A percentile compares a stretch with the other conserved stretches of the same genome.
phyloP scores from a whole-genome alignment of 35 echinoderm and acorn worm genomes.

The Apostichopus parvimensis region DNA sequence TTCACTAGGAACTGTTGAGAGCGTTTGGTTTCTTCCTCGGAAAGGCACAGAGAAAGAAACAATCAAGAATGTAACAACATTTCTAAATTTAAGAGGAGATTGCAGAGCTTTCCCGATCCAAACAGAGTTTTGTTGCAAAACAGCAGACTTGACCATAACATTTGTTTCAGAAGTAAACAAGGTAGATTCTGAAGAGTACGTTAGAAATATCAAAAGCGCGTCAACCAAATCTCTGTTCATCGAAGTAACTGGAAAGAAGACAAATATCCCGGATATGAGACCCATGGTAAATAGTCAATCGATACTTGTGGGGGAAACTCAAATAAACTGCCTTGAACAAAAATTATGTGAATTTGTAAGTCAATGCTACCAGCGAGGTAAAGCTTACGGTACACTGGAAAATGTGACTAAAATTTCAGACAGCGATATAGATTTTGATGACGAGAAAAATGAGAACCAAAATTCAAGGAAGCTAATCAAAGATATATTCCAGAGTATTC shows the following conservation, averaged over 20 bases:
- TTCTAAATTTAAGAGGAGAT: slow-evolving; percentile 40
- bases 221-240: background rate
- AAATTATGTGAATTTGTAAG: background rate
- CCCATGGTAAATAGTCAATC: background rate
- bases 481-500: background rate
- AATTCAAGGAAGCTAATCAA: background rate
- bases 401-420: background rate
- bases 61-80: slow-evolving; percentile 9
- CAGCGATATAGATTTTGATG: background rate
- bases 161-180: background rate
- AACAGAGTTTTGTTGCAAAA: slow-evolving; percentile 2
- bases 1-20: slow-evolving; percentile 6
- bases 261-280: background rate
- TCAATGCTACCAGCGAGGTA: background rate
- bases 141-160: slow-evolving; percentile 6
- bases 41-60: slow-evolving; percentile 6
- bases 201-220: background rate
- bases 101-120: background rate
- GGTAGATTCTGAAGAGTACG: background rate
- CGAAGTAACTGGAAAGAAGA: background rate
- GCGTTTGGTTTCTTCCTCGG: slow-evolving; percentile 10
- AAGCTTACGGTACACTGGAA: background rate
- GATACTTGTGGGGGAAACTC: background rate
- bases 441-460: background rate
- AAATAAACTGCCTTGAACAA: background rate